Base-by-base conservation (phyloP, 2,888 invertebrate genomes). In the Clistopyga incitator region DNA sequence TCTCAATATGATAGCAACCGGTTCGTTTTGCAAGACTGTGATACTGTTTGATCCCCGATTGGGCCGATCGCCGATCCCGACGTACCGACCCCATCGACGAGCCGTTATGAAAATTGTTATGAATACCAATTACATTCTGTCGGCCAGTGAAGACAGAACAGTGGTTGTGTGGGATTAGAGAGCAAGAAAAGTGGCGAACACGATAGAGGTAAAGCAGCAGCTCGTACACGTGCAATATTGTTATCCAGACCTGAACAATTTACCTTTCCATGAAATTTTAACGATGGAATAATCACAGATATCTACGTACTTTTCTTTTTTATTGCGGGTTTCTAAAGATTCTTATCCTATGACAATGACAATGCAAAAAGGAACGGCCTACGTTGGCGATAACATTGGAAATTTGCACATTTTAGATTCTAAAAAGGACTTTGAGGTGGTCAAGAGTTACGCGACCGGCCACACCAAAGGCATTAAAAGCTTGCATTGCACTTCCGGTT, bases 111-210 rank as follows among this genome's bases (percentile, higher is more conserved):
- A 88, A 29, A 79, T 93, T 20, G 89, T 88, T 23, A 92, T 93
- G 91, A 90, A 88, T 82, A 88, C 91, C n/a, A 92, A 94, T 84
- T 94, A 94, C 89, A 92, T 95, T 81, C 94, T 95, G 50, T 95
- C 95, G 23, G 93, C 95, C 1, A 95, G 95, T 86, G 95, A 95
- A 87, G 95, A 95, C 85, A 94, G 93, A 90, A 94, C 95, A 3
- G 92, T 95, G 84, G 94, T 94, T 45, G 90, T 95, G 50, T 95
- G 94, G 94, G 95, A 95, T 88, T 94, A 93, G 89, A 94, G 94
- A 70, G 94, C 95, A 50, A 94, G 94, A 23, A 94, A 94, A 89
- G 89, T 94, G 6, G 81, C 95, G 78, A 91, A 91, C 80, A 88
- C 86, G 25, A 84, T 91, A 25, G 88, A 82, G 84, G 92, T 92